A percentile compares a stretch with the other conserved stretches of the same genome.
These are phyloP conservation scores for Heptranchias perlo DNA, from an alignment of 2,113 vertebrate species.

Conservation along the genomic window DNA sequence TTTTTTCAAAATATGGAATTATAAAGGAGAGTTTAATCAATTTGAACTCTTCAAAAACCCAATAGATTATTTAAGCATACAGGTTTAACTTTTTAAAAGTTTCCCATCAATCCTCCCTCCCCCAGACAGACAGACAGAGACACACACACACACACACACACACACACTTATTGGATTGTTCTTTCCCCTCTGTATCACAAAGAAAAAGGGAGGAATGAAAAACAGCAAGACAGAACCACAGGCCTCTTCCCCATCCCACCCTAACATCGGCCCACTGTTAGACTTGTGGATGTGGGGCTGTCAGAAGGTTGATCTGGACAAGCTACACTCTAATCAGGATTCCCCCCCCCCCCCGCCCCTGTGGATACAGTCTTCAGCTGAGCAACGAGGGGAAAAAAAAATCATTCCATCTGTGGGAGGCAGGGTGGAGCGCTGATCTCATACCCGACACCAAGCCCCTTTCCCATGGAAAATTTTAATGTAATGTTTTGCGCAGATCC, in stretches of 20 bases:
- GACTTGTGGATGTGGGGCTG: background rate
- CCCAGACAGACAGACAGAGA: too few relatives aligned
- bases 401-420: slow-evolving; percentile 3
- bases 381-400: background rate
- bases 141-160: too few relatives aligned
- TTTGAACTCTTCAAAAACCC: background rate
- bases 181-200: background rate
- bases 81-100: background rate
- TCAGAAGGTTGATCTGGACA: background rate
- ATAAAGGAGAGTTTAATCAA: background rate
- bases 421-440: background rate
- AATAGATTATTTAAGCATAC: background rate
- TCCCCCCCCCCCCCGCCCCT: background rate
- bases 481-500: background rate
- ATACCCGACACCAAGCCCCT: background rate
- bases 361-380: background rate
- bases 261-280: background rate
- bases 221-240: background rate
- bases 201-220: background rate
- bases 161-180: background rate
- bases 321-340: background rate
- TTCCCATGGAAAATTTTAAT: background rate
- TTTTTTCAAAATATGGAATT: background rate
- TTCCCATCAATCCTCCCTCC: too few relatives aligned
- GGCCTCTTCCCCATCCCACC: background rate